phyloP scores from a whole-genome alignment of 2,113 vertebrate species.

The Ochotona princeps region DNA sequence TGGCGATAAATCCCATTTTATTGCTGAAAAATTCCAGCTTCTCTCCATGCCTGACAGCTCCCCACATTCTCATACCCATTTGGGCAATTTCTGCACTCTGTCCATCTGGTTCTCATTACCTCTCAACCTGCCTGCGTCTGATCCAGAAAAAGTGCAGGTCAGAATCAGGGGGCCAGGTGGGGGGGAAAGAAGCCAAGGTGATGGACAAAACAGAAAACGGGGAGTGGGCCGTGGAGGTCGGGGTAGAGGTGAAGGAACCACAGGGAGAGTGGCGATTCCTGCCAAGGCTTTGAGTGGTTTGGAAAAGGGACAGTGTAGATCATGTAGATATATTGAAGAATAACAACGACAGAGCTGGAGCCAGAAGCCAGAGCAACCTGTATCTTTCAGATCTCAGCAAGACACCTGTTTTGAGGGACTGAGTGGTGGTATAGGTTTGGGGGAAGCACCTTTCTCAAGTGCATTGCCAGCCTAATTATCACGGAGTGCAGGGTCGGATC shows the following conservation, averaged over 20 bases:
- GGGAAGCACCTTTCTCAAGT: background rate
- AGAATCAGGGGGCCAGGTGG: slow-evolving; percentile 80
- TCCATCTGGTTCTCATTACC: slow-evolving; percentile 99
- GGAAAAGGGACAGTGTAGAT: slow-evolving; percentile 37
- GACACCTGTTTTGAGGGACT: slow-evolving; percentile 67
- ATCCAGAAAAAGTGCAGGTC: slow-evolving; percentile 90
- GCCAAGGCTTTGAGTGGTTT: slow-evolving; percentile 53
- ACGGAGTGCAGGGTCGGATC: background rate
- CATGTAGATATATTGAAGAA: slow-evolving; percentile 16
- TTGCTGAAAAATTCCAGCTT: slow-evolving; percentile 99
- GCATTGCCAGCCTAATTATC: background rate
- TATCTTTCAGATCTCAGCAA: background rate
- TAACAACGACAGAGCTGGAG: background rate
- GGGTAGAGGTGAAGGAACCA: slow-evolving; percentile 71
- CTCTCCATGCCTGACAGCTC: slow-evolving; percentile 99
- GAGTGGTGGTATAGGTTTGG: background rate
- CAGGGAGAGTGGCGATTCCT: slow-evolving; percentile 23
- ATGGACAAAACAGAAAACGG: slow-evolving; percentile 87
- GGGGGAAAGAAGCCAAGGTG: slow-evolving; percentile 84
- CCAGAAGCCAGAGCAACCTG: background rate
- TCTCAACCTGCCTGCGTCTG: slow-evolving; percentile 92
- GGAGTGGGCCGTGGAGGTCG: background rate
- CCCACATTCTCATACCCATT: slow-evolving; percentile 96
- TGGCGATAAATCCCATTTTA: slow-evolving; percentile 99
- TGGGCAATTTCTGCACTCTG: slow-evolving; percentile 95